phyloP scores from a whole-genome alignment of 1,140 invertebrate genomes.

The Drosophila subobscura region DNA sequence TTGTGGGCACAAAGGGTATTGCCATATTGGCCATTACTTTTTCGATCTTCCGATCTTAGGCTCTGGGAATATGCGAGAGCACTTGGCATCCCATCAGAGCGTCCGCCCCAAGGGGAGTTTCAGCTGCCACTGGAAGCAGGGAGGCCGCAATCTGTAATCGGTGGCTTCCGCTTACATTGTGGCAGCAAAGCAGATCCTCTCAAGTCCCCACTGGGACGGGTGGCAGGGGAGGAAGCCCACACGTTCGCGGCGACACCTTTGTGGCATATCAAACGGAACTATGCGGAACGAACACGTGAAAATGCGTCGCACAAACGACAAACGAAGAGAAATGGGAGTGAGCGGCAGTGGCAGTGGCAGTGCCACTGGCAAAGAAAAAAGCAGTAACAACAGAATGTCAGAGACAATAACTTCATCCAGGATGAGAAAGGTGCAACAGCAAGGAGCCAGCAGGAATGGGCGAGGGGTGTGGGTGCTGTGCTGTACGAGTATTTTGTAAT shows the following conservation, averaged over 20 bases:
- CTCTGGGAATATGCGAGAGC: too few relatives aligned
- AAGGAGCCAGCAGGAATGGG: constrained; percentile 6
- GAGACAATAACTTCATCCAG: constrained; percentile 77
- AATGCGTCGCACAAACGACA: constrained; percentile 59
- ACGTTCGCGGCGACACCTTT: constrained; percentile 67
- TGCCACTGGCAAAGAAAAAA: constrained; percentile 10
- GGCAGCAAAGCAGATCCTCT: constrained; percentile 26
- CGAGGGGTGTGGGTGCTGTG: constrained; percentile 5
- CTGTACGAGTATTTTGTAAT: constrained; percentile 64
- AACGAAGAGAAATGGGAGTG: constrained; percentile 7
- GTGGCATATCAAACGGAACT: constrained; percentile 80
- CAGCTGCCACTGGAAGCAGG: too few relatives aligned
- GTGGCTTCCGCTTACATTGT: constrained; percentile 40
- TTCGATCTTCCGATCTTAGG: too few relatives aligned
- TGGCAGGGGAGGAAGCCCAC: constrained; percentile 13
- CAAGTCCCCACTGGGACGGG: constrained; percentile 12
- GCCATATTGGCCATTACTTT: too few relatives aligned
- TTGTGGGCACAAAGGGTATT: too few relatives aligned
- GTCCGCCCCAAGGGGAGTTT: too few relatives aligned
- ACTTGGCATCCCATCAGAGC: too few relatives aligned
- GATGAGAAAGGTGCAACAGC: constrained; percentile 33
- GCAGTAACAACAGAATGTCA: constrained; percentile 68
- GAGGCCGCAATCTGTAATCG: constrained; percentile 24
- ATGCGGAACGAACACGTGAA: constrained; percentile 80
- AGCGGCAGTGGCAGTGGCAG: background rate